Evolutionary conservation across 1,140 invertebrate species (phyloP).

Genomic region (Neodiprion fabricii): DNA sequence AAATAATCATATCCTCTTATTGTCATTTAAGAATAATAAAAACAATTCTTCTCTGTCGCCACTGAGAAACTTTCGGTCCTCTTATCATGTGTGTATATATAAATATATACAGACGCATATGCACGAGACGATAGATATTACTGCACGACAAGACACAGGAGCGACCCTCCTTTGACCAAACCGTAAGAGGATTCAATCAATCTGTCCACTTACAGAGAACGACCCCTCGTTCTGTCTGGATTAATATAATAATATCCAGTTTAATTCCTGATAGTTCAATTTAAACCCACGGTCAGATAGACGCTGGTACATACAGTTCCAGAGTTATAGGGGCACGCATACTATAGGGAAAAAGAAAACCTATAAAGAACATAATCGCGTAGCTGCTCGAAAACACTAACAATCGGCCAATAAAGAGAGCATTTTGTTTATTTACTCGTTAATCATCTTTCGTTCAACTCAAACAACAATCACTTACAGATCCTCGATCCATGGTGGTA

Average conservation of each 20-base stretch:
- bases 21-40: too few species aligned
- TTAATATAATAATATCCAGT: neutral
- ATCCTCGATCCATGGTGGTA: slow-evolving; percentile 55
- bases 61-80: too few species aligned
- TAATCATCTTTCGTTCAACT: neutral
- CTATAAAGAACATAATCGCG: too few species aligned
- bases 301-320: too few species aligned
- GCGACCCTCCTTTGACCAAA: neutral
- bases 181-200: neutral
- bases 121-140: neutral
- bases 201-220: neutral
- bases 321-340: too few species aligned
- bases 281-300: neutral
- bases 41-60: too few species aligned
- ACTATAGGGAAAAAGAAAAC: neutral
- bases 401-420: neutral
- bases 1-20: too few species aligned
- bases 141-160: neutral
- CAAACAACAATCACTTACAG: slow-evolving; percentile 44
- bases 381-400: neutral
- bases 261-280: neutral
- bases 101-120: too few species aligned
- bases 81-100: too few species aligned
- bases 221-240: neutral
- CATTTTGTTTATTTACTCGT: neutral